These are phyloP conservation scores for Rapana venosa DNA, from an alignment of 2,888 invertebrate species.

Conservation along the genomic window DNA sequence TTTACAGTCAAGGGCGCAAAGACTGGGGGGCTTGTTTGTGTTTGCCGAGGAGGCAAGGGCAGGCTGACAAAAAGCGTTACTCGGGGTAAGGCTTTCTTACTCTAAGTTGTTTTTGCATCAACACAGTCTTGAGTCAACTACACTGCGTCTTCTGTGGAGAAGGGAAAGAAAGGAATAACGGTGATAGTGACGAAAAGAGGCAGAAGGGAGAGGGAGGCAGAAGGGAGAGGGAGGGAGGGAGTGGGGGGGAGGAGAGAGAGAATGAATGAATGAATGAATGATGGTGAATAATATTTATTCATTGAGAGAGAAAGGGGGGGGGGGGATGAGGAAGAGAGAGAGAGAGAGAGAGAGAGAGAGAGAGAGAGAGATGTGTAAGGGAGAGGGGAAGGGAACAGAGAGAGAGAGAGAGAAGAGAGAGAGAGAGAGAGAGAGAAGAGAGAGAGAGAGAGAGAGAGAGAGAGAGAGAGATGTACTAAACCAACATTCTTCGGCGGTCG, in stretches of 20 bases:
- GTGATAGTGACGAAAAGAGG: no score
- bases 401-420: background rate
- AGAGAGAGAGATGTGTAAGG: background rate
- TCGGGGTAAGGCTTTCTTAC: background rate
- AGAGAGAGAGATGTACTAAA: background rate
- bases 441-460: constrained; percentile 33
- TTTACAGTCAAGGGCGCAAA: background rate
- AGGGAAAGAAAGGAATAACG: no score
- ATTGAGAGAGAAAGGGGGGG: background rate
- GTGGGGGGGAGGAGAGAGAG: background rate
- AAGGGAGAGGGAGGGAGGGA: background rate
- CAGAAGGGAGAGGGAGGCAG: background rate
- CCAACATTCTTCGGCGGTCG: no score
- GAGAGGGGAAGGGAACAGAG: background rate
- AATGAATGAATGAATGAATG: background rate
- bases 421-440: constrained; percentile 28
- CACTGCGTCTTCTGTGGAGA: no score
- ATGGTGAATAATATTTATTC: no score
- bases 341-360: background rate
- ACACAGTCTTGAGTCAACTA: no score
- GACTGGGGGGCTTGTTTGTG: background rate
- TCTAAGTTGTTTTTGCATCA: background rate
- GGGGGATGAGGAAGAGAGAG: background rate
- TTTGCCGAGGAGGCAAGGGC: background rate
- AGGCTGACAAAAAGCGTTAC: background rate